Evolutionary conservation across 1,140 invertebrate species (phyloP), one percentile per base, ranked within the genome.

Genomic region (Myzus persicae): DNA sequence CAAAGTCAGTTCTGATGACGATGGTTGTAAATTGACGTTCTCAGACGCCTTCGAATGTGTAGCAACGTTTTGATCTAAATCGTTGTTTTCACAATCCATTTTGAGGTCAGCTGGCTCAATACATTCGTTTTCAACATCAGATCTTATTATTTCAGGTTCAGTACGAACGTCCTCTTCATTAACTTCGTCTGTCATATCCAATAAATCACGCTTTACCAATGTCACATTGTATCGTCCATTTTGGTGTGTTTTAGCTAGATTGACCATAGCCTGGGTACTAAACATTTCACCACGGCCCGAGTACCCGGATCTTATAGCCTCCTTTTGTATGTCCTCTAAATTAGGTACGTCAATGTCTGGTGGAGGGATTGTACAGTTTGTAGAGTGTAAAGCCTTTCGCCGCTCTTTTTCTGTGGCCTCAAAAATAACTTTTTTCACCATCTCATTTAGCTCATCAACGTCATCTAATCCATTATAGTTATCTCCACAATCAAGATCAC

Each of bases 261-360:
- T 20, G 48, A 14, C 14, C 89, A 90, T 67, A 0, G 51, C 38
- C 18, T 14, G 24, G 11, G 89, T 40, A 31, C 89, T 90, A 24
- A 90, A 90, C 54, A 90, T 90, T 67, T 90, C 89, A n/a, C 89
- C 89, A 31, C 26, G 51, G 31, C 36, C 36, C 3, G 89, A 67
- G 18, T 31, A 67, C 1, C 26, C 26, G 0, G 31, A 42, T 20
- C 1, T 14, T 31, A 67, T 54, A 20, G 89, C 51, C 40, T 42
- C 18, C 26, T 7, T 31, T 9, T 67, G 89, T 18, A 90, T 18
- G 1, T 90, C 38, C 0, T 11, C 36, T 18, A 90, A 22, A 8
- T 26, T 40, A n/a, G 48, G 36, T n/a, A 9, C 22, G 14, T 31
- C 14, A 4, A 22, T 38, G 5, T 40, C 24, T 40, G 38, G 8